These are phyloP conservation scores for Strigamia transsilvanica DNA, from an alignment of 2,888 invertebrate genomes.

Conservation along the genomic window DNA sequence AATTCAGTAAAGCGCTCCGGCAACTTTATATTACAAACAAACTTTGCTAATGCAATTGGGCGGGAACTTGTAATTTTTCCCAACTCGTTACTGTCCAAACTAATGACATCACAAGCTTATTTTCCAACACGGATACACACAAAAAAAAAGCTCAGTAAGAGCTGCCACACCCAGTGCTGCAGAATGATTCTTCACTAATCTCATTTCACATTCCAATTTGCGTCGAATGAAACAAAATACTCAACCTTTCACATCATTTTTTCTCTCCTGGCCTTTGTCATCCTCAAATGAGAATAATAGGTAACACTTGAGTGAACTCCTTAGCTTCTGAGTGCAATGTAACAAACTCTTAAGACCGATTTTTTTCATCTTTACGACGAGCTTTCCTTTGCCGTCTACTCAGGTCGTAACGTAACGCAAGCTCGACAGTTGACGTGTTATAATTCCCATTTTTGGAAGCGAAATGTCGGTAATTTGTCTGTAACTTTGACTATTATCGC, in stretches of 20 bases:
- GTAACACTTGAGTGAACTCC: constrained; percentile 39
- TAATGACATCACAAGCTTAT: constrained; percentile 32
- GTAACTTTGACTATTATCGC: background rate
- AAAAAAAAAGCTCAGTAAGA: background rate
- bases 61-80: constrained; percentile 34
- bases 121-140: background rate
- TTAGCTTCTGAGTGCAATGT: constrained; percentile 41
- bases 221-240: background rate
- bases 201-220: constrained; percentile 4
- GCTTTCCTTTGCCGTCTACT: constrained; percentile 19
- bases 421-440: constrained; percentile 19
- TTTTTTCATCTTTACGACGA: constrained; percentile 35
- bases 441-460: constrained; percentile 35
- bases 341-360: constrained; percentile 24
- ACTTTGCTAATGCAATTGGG: constrained; percentile 41
- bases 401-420: background rate
- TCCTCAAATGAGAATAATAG: constrained; percentile 1
- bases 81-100: constrained; percentile 44
- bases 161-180: constrained; percentile 15
- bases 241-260: background rate
- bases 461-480: constrained; percentile 7
- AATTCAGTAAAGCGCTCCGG: constrained; percentile 5
- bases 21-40: constrained; percentile 17
- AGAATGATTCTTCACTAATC: constrained; percentile 32
- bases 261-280: constrained; percentile 2